These are phyloP conservation scores for Drosophila hamatofila DNA, from an alignment of 2,888 invertebrate species.

Conservation along the genomic window DNA sequence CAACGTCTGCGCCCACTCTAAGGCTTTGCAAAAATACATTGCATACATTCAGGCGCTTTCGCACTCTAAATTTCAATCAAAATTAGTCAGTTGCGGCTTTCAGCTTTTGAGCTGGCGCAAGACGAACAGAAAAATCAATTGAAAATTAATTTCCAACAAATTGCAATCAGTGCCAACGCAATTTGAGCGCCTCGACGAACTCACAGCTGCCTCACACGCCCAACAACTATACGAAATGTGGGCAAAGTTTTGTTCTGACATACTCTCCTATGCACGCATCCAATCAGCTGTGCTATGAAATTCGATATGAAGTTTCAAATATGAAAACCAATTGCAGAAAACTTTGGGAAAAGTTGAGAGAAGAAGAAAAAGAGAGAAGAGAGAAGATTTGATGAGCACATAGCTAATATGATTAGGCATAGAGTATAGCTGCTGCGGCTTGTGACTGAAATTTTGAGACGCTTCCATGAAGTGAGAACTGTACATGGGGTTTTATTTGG, in stretches of 20 bases:
- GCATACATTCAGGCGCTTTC: not conserved
- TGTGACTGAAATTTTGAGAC: not conserved
- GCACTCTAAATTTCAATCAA: slow-evolving; percentile 10
- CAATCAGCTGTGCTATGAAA: not conserved
- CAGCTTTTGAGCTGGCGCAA: not conserved
- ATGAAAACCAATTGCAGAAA: not conserved
- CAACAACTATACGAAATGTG: not conserved
- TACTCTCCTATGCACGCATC: not conserved
- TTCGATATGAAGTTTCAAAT: not conserved
- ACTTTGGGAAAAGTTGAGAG: not conserved
- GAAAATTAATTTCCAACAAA: slow-evolving; percentile 53
- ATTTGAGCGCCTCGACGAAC: slow-evolving; percentile 14
- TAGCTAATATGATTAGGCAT: not conserved
- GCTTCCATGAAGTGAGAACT: not conserved
- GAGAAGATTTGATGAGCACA: not conserved
- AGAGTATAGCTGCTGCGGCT: not conserved
- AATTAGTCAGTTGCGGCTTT: slow-evolving; percentile 27
- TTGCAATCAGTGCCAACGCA: slow-evolving; percentile 46
- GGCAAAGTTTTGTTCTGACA: not conserved
- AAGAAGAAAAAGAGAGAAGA: not conserved
- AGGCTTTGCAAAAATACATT: not conserved
- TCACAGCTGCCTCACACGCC: not conserved
- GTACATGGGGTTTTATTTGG: too few relatives aligned
- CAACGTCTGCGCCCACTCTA: too few relatives aligned
- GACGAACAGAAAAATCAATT: slow-evolving; percentile 16